A percentile compares a stretch with the other conserved stretches of the same genome.
Conservation (phyloP, 2,888 invertebrate species). For the Dasysyrphus albostriatus region DNA sequence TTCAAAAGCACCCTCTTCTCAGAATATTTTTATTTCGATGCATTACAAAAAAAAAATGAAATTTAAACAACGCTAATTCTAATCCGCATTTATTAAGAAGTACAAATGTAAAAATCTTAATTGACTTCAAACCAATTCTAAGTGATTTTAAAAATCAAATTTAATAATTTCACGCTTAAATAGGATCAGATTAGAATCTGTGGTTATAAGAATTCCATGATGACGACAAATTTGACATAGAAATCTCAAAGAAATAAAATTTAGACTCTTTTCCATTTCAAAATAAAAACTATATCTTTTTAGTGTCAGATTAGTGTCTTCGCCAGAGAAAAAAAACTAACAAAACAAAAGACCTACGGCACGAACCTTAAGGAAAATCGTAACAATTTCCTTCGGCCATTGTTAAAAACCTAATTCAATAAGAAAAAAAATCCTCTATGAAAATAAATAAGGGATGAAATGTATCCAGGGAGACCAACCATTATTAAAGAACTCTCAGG, state of each 20-base stretch:
- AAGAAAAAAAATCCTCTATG: neutral
- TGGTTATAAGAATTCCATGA: constrained; percentile 2
- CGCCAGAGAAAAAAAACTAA: neutral
- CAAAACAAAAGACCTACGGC: constrained; percentile 64
- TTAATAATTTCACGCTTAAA: constrained; percentile 61
- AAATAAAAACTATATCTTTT: constrained; percentile 52
- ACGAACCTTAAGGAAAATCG: constrained; percentile 55
- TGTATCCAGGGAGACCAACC: neutral
- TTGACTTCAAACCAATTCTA: neutral
- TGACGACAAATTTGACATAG: constrained; percentile 54
- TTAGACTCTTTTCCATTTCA: neutral
- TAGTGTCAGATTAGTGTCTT: constrained; percentile 71
- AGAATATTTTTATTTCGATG: too few species aligned
- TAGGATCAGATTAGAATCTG: constrained; percentile 23
- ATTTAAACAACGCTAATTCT: too few species aligned
- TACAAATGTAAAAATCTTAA: neutral
- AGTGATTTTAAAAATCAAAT: constrained; percentile 1
- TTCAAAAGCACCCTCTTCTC: too few species aligned
- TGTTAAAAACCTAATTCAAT: constrained; percentile 17
- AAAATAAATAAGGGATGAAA: constrained; percentile 22
- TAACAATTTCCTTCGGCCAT: constrained; percentile 60
- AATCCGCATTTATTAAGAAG: neutral
- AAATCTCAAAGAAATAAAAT: neutral
- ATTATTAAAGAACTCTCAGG: constrained; percentile 18
- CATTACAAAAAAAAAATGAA: too few species aligned